Evolutionary conservation across 2,797 vertebrate species (phyloP), one percentile per base, ranked within the genome.

Genomic region (Sebastes dallii): DNA sequence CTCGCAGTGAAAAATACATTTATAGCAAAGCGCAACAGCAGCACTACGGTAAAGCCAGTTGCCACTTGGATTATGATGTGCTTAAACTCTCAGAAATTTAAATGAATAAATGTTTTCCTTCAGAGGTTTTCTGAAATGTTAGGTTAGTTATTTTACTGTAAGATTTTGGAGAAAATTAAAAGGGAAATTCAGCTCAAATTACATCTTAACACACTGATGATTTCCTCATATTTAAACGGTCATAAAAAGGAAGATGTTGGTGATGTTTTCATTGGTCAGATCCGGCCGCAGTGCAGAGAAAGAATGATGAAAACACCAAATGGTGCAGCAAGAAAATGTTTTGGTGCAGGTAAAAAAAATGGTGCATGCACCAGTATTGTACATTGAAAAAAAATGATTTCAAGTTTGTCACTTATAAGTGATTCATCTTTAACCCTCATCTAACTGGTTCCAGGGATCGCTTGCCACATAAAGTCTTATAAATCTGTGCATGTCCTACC

Each of bases 401-500:
- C 12, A 8, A 20, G 42, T 11, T 4, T 3, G 9, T 22, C 36
- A 42, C 3, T 39, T 22, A 25, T 22, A 59, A 9, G 27, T 36
- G 18, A 75, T 50, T 54, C 20, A 66, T 42, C 7, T 11, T 50
- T 5, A 62, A 18, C 67, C 3, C 9, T 16, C 12, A 29, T 22
- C 18, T 36, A 39, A 30, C 50, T 32, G 14, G 16, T 27, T 8
- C 30, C 18, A 16, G 5, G 4, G 20, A 29, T 18, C 11, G 2
- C 20, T 39, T 67, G 3, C 9, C 6, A 34, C 5, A 25, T 6
- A 3, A 25, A 20, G 2, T 62, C 10, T 72, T 25, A 4, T 39
- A 14, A 56, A 72, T 34, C 9, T 5, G 5, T 59, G 16, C 12
- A 25, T 27, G 3, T 56, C 77, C 8, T 67, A 96, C 97, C 96